Evolutionary conservation across 2,888 invertebrate genomes (phyloP).

Genomic region (Mythimna impura): DNA sequence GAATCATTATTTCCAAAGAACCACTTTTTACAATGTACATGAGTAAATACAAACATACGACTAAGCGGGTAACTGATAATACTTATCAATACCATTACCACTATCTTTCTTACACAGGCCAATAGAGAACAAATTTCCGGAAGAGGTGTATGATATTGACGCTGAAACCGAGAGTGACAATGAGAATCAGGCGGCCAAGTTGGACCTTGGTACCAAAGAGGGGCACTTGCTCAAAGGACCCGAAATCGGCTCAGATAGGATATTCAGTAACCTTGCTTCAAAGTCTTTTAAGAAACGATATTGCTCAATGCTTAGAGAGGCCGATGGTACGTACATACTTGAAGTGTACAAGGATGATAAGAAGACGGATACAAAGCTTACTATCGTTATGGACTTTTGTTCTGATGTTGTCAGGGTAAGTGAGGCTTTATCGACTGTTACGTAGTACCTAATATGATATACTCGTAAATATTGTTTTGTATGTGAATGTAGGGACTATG

Average conservation of each 20-base stretch:
- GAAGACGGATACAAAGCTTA: constrained; percentile 97
- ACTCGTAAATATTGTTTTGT: too few relatives aligned
- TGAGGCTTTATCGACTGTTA: constrained; percentile 75
- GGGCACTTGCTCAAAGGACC: constrained; percentile 98
- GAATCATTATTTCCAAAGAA: constrained; percentile 48
- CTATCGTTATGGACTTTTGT: constrained; percentile 98
- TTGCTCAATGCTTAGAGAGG: constrained; percentile 97
- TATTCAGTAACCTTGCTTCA: constrained; percentile 97
- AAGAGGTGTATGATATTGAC: constrained; percentile 97
- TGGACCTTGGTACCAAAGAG: constrained; percentile 96
- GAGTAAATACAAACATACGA: constrained; percentile 31
- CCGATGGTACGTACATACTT: constrained; percentile 97
- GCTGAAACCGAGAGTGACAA: constrained; percentile 95
- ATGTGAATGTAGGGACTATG: too few relatives aligned
- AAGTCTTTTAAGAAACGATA: constrained; percentile 97
- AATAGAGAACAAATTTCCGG: constrained; percentile 87
- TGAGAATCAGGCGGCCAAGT: constrained; percentile 92
- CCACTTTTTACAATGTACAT: constrained; percentile 18
- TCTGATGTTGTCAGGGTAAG: constrained; percentile 95
- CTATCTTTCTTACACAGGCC: constrained; percentile 74
- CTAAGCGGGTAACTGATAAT: constrained; percentile 24
- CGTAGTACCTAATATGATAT: not conserved
- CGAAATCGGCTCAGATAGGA: constrained; percentile 96
- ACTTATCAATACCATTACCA: constrained; percentile 51
- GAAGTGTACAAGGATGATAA: constrained; percentile 98